Evolutionary conservation across 2,797 vertebrate genomes (phyloP), one percentile per base, ranked within the genome.

Genomic region (Arctocebus calabarensis): DNA sequence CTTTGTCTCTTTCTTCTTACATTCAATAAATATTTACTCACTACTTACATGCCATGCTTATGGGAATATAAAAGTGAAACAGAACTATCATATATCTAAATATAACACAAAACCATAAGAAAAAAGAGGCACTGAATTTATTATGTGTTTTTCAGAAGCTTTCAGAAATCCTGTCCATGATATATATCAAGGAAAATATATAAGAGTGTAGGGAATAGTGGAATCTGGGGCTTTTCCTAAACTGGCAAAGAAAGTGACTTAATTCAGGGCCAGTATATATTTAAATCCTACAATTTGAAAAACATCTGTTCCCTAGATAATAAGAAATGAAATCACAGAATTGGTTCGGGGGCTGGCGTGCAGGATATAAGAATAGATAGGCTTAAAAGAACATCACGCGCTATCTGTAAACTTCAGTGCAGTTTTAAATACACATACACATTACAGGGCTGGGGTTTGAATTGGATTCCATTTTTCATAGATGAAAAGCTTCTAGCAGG

Each of bases 131-230:
- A 89, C 22, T 66, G 32, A 88, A 97, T 97, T 96, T 96, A 96
- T 95, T 83, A 93, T 5, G 96, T 97, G 96, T 82, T 94, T 97
- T 94, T 73, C 95, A 77, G 88, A 61, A 79, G 95, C 79, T 96
- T 95, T 94, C 97, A 96, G 96, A 96, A 97, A 88, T 40, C 75
- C 64, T 81, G 71, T 87, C 88, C 75, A 27, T 48, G 90, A 84
- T 34, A 85, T 94, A 87, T 90, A 94, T 95, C 95, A 81, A 94
- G 83, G 83, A 94, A 93, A 97, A 92, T 74, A 86, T 55, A 88
- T 20, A 19, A 61, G 85, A n/a, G 85, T 3, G 11, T 2, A 32
- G 96, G 91, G 95, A 95, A 79, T 66, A 77, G 61, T 34, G 94
- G 87, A 91, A 90, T 84, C 85, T 12, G 87, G 89, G 74, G 73